phyloP scores from a whole-genome alignment of 1,140 invertebrate species.

The Listronotus bonariensis region DNA sequence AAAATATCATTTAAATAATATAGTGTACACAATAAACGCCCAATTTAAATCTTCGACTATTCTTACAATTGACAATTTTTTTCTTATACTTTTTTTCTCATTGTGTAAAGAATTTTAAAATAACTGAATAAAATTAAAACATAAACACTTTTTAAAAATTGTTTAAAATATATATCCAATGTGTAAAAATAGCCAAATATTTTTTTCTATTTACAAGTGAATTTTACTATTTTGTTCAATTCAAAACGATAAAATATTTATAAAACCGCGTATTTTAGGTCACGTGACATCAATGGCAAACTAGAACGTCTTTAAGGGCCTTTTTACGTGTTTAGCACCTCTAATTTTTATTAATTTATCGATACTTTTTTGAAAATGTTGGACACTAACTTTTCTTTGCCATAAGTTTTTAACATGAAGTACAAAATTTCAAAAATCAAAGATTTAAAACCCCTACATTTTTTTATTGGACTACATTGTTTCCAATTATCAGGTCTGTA shows the following conservation, averaged over 20 bases:
- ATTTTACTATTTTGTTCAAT: conserved; percentile 29
- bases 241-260: conserved; percentile 25
- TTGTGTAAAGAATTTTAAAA: neutral
- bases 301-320: too few species aligned
- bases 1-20: conserved; percentile 22
- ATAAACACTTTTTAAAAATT: neutral
- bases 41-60: conserved; percentile 15
- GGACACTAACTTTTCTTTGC: too few species aligned
- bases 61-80: conserved; percentile 10
- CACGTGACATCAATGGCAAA: too few species aligned
- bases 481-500: too few species aligned
- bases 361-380: too few species aligned
- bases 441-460: too few species aligned
- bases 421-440: too few species aligned
- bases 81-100: neutral
- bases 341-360: too few species aligned
- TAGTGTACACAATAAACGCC: conserved; percentile 19
- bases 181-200: conserved; percentile 24
- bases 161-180: neutral
- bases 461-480: too few species aligned
- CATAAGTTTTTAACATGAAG: too few species aligned
- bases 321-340: too few species aligned
- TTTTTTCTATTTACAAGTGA: conserved; percentile 1
- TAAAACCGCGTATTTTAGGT: conserved; percentile 3
- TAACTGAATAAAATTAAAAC: neutral